Evolutionary conservation across 1,140 invertebrate genomes (phyloP).

Genomic region (Anoplophora glabripennis): DNA sequence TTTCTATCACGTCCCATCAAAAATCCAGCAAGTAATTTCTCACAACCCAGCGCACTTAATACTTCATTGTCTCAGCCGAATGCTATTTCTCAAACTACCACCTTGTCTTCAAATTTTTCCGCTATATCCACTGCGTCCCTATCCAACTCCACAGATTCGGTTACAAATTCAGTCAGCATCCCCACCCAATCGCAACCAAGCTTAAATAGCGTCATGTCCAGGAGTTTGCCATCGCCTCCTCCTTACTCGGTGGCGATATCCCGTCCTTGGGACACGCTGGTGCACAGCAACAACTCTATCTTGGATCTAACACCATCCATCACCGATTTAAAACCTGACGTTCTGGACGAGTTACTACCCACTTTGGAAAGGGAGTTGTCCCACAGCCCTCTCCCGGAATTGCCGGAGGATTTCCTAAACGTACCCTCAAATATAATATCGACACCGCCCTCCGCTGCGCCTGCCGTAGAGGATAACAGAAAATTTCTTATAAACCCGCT

Average conservation of each 20-base stretch:
- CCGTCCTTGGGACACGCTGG: slow-evolving; percentile 37
- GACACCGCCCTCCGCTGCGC: background rate
- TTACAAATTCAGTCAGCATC: background rate
- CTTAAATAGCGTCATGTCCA: slow-evolving; percentile 11
- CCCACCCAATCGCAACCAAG: background rate
- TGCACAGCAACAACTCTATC: slow-evolving; percentile 35
- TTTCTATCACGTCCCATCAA: no score
- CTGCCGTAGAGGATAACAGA: slow-evolving; percentile 54
- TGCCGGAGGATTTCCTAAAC: slow-evolving; percentile 37
- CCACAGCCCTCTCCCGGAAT: slow-evolving; percentile 37
- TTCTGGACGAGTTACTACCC: slow-evolving; percentile 63
- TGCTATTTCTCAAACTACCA: background rate
- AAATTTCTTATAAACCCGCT: slow-evolving; percentile 85
- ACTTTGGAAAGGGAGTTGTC: slow-evolving; percentile 47
- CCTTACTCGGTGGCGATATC: slow-evolving; percentile 33
- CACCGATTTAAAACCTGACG: slow-evolving; percentile 54
- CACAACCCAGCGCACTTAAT: no score
- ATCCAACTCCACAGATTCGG: no score
- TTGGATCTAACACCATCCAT: slow-evolving; percentile 47
- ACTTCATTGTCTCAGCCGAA: background rate
- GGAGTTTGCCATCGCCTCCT: slow-evolving; percentile 29
- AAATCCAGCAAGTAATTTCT: no score
- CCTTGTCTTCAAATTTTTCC: background rate
- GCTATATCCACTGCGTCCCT: no score
- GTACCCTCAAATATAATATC: slow-evolving; percentile 8